A percentile compares a stretch with the other conserved stretches of the same genome.
Evolutionary conservation across 1,140 invertebrate species (phyloP).

Genomic region (Vanessa atalanta): DNA sequence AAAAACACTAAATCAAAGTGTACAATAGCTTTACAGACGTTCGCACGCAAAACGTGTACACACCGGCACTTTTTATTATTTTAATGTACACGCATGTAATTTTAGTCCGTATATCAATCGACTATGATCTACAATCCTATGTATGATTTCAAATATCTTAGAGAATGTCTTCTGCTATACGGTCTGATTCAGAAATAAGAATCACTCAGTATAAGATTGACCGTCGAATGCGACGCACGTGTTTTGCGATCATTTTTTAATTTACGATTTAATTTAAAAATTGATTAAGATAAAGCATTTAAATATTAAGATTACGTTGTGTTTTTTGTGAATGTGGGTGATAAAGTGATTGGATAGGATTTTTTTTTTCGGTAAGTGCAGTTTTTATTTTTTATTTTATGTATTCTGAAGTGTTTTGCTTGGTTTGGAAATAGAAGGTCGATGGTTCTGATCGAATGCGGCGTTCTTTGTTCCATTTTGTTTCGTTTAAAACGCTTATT

Average conservation of each 20-base stretch:
- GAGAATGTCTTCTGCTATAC: conserved; percentile 13
- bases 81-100: conserved; percentile 1
- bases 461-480: conserved; percentile 24
- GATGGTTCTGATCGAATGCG: conserved; percentile 20
- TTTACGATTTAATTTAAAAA: conserved; percentile 27
- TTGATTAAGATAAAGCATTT: conserved; percentile 19
- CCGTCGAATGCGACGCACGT: conserved; percentile 11
- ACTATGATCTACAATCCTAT: not conserved
- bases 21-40: conserved; percentile 26
- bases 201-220: conserved; percentile 18
- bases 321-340: conserved; percentile 27
- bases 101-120: not conserved
- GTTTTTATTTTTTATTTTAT: not conserved
- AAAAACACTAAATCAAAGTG: conserved; percentile 29
- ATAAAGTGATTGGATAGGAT: conserved; percentile 28
- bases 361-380: conserved; percentile 21
- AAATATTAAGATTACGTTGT: conserved; percentile 7
- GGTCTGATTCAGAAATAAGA: conserved; percentile 24
- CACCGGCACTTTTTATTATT: not conserved
- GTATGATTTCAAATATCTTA: conserved; percentile 5
- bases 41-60: conserved; percentile 27
- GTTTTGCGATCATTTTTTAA: conserved; percentile 2
- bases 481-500: not conserved
- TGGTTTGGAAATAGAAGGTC: conserved; percentile 30
- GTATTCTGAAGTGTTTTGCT: conserved; percentile 5